Evolutionary conservation across 2,797 vertebrate species (phyloP).

Genomic region (Chaenodraco wilsoni): DNA sequence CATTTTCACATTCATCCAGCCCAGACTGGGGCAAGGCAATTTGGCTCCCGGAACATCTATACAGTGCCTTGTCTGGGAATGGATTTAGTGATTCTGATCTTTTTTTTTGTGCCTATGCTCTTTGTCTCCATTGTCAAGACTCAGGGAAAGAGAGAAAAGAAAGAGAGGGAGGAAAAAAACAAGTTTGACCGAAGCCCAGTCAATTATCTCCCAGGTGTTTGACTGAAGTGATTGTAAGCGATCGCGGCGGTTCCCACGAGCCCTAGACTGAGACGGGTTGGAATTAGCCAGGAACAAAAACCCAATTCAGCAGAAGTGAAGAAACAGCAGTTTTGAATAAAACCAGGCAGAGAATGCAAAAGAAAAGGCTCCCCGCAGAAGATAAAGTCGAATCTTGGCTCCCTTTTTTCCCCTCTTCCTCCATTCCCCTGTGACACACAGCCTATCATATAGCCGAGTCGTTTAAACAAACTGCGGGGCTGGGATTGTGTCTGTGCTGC

Average conservation of each 20-base stretch:
- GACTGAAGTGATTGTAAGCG: conserved; percentile 85
- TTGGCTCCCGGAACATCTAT: conserved; percentile 78
- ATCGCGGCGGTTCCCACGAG: conserved; percentile 83
- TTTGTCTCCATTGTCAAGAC: conserved; percentile 85
- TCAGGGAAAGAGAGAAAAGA: conserved; percentile 67
- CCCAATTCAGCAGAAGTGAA: conserved; percentile 87
- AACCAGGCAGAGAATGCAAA: conserved; percentile 78
- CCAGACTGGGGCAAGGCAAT: conserved; percentile 76
- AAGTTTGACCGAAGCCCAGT: conserved; percentile 84
- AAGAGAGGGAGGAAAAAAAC: conserved; percentile 65
- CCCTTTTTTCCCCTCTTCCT: conserved; percentile 56
- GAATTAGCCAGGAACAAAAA: conserved; percentile 85
- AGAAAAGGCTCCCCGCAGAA: conserved; percentile 77
- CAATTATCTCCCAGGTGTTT: conserved; percentile 88
- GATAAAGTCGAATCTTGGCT: conserved; percentile 83
- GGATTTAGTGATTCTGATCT: conserved; percentile 83
- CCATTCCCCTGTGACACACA: conserved; percentile 70
- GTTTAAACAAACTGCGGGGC: conserved; percentile 81
- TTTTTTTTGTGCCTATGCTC: conserved; percentile 74
- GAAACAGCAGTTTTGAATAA: conserved; percentile 88
- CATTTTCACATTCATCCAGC: conserved; percentile 73
- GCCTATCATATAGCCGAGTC: conserved; percentile 78
- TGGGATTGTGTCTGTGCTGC: conserved; percentile 82
- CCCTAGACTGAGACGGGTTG: conserved; percentile 78
- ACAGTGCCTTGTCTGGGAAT: conserved; percentile 77